A percentile compares a stretch with the other conserved stretches of the same genome.
Evolutionary conservation across 2,797 vertebrate species (phyloP).

Genomic region (Pogonophryne albipinna): DNA sequence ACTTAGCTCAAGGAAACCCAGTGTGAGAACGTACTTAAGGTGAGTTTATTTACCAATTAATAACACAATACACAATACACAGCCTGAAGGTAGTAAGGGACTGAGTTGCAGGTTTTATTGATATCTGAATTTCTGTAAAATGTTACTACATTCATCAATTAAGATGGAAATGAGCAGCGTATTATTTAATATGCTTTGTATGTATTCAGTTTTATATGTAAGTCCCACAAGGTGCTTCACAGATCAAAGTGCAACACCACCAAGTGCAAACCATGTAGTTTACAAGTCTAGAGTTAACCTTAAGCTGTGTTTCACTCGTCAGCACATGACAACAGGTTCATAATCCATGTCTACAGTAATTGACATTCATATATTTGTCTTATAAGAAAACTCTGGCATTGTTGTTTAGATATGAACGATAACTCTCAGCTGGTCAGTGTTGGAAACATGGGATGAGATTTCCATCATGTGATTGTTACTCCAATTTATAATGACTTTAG

Average conservation of each 20-base stretch:
- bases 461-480: too few species aligned
- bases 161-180: neutral
- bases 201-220: neutral
- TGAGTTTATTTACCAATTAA: constrained; percentile 49
- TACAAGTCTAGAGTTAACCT: neutral
- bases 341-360: neutral
- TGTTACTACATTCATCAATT: neutral
- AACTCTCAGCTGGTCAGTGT: neutral
- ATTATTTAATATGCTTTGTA: neutral
- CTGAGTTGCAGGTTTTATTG: neutral
- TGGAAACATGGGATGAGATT: neutral
- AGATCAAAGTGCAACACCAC: neutral
- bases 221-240: neutral
- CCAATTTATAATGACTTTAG: neutral
- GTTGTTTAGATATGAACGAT: neutral
- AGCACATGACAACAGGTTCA: neutral
- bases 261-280: neutral
- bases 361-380: neutral
- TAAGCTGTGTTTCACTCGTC: neutral
- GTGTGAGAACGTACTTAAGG: constrained; percentile 50
- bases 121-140: neutral
- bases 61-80: neutral
- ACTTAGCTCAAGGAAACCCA: neutral
- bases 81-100: neutral
- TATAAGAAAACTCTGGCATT: neutral